Base-by-base conservation (phyloP, 1,140 invertebrate species). In the Helicoverpa zea region DNA sequence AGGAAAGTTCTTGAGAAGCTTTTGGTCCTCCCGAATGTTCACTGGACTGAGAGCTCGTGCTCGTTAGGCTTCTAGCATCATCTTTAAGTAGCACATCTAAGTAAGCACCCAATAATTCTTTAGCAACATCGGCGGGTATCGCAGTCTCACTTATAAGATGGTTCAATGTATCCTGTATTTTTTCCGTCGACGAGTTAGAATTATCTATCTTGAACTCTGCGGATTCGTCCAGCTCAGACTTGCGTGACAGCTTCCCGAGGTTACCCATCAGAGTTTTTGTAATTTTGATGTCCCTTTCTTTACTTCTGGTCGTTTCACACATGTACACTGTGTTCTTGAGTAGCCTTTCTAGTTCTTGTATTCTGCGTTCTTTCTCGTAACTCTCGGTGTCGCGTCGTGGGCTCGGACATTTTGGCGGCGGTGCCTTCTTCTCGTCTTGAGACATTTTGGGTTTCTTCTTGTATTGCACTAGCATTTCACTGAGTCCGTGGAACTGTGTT, bases 321-420 rank as follows among this genome's bases (percentile, higher is more conserved):
- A 89, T 79, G 49, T 94, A 94, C 3, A 94, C 88, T 11, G 92
- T 94, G 80, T 92, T 94, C 73, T 92, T 92, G 1, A 94, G 77
- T 29, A 93, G 77, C 79, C 70, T 89, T 83, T 94, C 93, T 1
- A 94, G 77, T 80, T 94, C 88, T 83, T 92, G 88, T 83, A 92
- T 86, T n/a, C 86, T 83, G 70, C 85, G 81, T 64, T 92, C 92
- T 79, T 90, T 92, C 61, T 89, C 86, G 49, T 82, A 88, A 81
- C 87, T 92, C 43, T 90, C 83, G 23, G 81, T 86, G 49, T 84
- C 81, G 7, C 70, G 68, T 61, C 35, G 88, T 66, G 66, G 80
- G 82, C 81, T 83, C 16, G 74, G 81, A 23, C 54, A 84, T 64
- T 61, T 79, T 79, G 43, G 58, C 54, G 56, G 66, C 23, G 18